A percentile compares a stretch with the other conserved stretches of the same genome.
phyloP scores from a whole-genome alignment of 1,140 invertebrate genomes.

The Drosophila littoralis region DNA sequence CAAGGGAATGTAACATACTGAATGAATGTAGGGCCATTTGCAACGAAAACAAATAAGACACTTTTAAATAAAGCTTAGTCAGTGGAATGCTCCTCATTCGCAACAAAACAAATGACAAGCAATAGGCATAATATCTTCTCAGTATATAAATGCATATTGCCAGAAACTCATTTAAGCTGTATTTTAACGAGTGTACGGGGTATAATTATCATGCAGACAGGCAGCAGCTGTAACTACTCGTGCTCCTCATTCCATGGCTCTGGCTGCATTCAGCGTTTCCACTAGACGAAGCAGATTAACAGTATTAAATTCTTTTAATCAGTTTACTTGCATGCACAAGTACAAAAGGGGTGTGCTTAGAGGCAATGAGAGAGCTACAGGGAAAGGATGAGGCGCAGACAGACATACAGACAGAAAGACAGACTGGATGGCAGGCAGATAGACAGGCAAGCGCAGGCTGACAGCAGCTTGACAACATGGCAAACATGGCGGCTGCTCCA shows the following conservation, averaged over 20 bases:
- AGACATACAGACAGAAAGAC: not conserved
- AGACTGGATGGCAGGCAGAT: conserved; percentile 12
- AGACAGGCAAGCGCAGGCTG: conserved; percentile 1
- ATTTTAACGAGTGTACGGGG: not conserved
- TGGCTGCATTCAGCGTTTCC: conserved; percentile 72
- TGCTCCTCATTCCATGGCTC: conserved; percentile 47
- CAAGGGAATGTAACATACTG: not conserved
- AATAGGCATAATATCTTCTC: not conserved
- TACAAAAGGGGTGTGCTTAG: conserved; percentile 58
- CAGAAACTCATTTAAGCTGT: not conserved
- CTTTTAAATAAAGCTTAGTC: too few species aligned
- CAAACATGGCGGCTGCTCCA: conserved; percentile 76
- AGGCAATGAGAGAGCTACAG: conserved; percentile 7
- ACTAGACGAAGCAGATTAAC: conserved; percentile 80
- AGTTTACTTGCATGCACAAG: conserved; percentile 77
- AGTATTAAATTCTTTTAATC: conserved; percentile 82
- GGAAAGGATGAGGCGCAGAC: conserved; percentile 17
- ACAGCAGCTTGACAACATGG: conserved; percentile 59
- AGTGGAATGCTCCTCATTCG: not conserved
- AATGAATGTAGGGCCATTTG: not conserved
- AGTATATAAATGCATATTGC: not conserved
- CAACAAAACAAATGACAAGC: not conserved
- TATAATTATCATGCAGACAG: conserved; percentile 3
- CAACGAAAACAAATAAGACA: too few species aligned
- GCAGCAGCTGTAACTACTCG: not conserved